Conservation (phyloP, 53 echinoderm and acorn worm genomes). For the Luidia sarsii region DNA sequence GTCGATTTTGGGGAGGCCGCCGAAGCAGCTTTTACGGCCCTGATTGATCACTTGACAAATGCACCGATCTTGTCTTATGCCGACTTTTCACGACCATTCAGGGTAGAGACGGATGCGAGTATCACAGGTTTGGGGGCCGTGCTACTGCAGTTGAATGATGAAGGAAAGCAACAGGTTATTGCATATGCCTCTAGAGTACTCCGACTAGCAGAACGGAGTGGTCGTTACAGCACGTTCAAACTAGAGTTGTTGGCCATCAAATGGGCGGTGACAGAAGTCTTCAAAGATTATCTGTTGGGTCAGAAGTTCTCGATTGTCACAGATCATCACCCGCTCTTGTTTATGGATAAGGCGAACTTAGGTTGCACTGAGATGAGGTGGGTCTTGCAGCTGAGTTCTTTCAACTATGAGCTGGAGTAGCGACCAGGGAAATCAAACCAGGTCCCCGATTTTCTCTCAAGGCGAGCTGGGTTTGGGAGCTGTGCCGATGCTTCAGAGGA, state of each 20-base stretch:
- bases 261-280: constrained; percentile 39
- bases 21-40: neutral
- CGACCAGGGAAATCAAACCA: constrained; percentile 11
- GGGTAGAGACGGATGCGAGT: constrained; percentile 36
- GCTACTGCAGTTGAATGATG: constrained; percentile 20
- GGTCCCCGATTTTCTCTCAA: constrained; percentile 19
- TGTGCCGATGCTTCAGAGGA: neutral
- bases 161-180: constrained; percentile 14
- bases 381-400: constrained; percentile 27
- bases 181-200: constrained; percentile 23
- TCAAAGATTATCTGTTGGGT: constrained; percentile 41
- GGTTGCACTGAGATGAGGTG: constrained; percentile 31
- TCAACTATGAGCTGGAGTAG: constrained; percentile 1
- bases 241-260: constrained; percentile 40
- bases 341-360: constrained; percentile 33
- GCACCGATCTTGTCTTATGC: constrained; percentile 24
- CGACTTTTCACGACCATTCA: neutral
- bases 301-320: constrained; percentile 10
- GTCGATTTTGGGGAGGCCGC: neutral
- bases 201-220: constrained; percentile 41
- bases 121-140: constrained; percentile 6
- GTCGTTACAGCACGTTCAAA: constrained; percentile 43
- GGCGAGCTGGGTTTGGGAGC: neutral
- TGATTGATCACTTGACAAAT: neutral
- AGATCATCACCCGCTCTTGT: constrained; percentile 51